A percentile compares a stretch with the other conserved stretches of the same genome.
These are phyloP conservation scores for Coelopa frigida DNA, from an alignment of 1,140 invertebrate species.

Conservation along the genomic window DNA sequence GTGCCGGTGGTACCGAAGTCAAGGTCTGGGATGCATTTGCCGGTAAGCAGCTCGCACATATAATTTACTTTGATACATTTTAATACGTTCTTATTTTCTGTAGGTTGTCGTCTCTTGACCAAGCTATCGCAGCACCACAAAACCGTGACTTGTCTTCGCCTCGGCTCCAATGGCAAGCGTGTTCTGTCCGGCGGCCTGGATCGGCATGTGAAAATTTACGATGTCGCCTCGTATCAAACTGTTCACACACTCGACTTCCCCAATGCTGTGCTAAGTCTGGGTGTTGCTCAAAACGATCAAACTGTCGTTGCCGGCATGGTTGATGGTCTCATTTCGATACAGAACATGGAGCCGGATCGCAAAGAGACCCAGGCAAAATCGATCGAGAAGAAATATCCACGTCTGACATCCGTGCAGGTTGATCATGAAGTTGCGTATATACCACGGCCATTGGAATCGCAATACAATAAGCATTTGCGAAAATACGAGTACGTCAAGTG, in stretches of 20 bases:
- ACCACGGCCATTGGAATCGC: conserved; percentile 46
- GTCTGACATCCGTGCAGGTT: conserved; percentile 35
- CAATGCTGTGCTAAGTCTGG: conserved; percentile 83
- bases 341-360: conserved; percentile 58
- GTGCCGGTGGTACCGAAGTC: conserved; percentile 86
- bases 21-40: conserved; percentile 89
- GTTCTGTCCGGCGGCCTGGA: conserved; percentile 87
- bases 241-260: conserved; percentile 86
- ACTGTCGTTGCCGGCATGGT: conserved; percentile 83
- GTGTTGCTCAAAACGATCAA: conserved; percentile 70
- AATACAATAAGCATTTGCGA: conserved; percentile 65
- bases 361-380: conserved; percentile 27
- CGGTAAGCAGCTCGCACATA: too few species aligned
- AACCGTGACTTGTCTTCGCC: conserved; percentile 76
- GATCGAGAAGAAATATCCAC: conserved; percentile 22
- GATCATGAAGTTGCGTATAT: conserved; percentile 51
- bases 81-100: background rate
- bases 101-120: conserved; percentile 71
- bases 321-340: conserved; percentile 84
- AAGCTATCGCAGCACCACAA: conserved; percentile 85
- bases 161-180: conserved; percentile 71
- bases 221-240: conserved; percentile 75
- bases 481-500: conserved; percentile 79
- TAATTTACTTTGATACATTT: too few species aligned
- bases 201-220: conserved; percentile 90